Percentiles rank a stretch among this genome's conserved stretches.
Evolutionary conservation across 35 echinoderm and acorn worm species (phyloP).

Genomic region (Apostichopus californicus): DNA sequence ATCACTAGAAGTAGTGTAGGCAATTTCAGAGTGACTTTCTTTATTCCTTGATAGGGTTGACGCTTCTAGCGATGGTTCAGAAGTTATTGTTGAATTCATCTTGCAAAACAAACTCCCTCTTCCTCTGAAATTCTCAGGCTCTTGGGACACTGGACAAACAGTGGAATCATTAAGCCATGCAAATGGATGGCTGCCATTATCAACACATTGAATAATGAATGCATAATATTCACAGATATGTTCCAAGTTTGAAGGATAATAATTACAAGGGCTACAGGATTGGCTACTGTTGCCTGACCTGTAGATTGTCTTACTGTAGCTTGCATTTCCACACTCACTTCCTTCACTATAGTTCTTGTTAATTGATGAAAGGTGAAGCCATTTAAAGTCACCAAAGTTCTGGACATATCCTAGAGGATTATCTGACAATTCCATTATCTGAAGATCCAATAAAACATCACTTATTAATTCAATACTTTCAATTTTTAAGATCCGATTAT

Average conservation of each 20-base stretch:
- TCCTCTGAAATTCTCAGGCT: background rate
- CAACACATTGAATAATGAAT: background rate
- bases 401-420: background rate
- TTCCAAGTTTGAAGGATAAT: background rate
- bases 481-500: background rate
- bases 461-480: background rate
- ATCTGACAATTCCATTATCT: background rate
- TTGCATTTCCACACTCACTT: background rate
- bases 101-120: background rate
- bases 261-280: background rate
- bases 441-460: background rate
- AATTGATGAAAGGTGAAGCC: background rate
- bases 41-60: background rate
- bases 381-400: background rate
- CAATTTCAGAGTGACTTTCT: background rate
- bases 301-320: background rate
- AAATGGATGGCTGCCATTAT: background rate
- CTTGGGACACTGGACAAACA: background rate
- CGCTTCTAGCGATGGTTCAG: background rate
- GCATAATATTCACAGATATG: background rate
- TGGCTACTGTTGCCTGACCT: background rate
- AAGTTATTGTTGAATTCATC: background rate
- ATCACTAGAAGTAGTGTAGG: background rate
- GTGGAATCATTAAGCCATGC: background rate
- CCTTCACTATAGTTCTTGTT: too few species aligned